These are phyloP conservation scores for Drosophila lacteicornis DNA, from an alignment of 1,140 invertebrate genomes.

Conservation along the genomic window DNA sequence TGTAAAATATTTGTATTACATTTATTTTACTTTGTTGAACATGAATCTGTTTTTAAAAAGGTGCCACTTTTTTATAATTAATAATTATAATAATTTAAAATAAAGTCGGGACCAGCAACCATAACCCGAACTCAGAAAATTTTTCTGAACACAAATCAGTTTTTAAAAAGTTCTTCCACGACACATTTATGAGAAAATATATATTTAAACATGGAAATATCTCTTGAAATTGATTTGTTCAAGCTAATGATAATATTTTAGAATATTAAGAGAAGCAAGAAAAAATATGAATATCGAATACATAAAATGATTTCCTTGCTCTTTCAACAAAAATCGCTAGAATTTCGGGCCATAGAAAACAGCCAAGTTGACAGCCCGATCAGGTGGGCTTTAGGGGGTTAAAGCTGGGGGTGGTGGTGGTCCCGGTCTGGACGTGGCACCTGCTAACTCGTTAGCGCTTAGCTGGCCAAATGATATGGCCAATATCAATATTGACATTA, in stretches of 20 bases:
- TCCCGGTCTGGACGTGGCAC: constrained; percentile 29
- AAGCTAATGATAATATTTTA: neutral
- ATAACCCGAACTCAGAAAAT: too few species aligned
- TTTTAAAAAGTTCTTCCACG: too few species aligned
- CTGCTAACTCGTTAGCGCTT: constrained; percentile 67
- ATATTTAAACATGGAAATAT: neutral
- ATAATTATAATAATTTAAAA: too few species aligned
- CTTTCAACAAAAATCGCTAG: too few species aligned
- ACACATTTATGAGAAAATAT: neutral
- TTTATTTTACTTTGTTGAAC: too few species aligned
- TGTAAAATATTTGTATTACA: neutral
- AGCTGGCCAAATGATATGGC: constrained; percentile 60
- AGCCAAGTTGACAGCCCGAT: neutral
- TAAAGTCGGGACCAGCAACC: too few species aligned
- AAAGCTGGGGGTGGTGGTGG: neutral
- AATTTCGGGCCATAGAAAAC: neutral
- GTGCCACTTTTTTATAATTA: too few species aligned
- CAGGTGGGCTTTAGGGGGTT: constrained; percentile 1
- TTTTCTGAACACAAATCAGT: too few species aligned
- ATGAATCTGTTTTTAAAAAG: too few species aligned
- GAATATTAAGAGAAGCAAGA: neutral
- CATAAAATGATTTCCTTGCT: neutral
- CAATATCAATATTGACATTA: constrained; percentile 77
- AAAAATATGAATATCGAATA: neutral
- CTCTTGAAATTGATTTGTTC: too few species aligned